These are phyloP conservation scores for Homalodisca vitripennis DNA, from an alignment of 1,140 invertebrate species.

Conservation along the genomic window DNA sequence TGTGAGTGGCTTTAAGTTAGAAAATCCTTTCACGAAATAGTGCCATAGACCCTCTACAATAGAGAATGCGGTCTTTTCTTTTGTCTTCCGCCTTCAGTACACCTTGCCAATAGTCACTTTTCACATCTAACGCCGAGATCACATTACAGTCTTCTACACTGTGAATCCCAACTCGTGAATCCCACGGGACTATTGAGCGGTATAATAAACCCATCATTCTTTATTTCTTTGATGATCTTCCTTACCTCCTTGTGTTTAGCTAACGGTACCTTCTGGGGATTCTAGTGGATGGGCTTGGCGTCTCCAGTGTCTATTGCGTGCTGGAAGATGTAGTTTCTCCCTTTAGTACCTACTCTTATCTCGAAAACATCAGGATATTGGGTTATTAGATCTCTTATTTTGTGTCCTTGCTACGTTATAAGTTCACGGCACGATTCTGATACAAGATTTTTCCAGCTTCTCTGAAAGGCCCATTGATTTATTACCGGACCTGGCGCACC, in stretches of 20 bases:
- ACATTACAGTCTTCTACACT: background rate
- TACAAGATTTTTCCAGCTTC: background rate
- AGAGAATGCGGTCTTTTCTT: background rate
- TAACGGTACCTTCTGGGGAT: background rate
- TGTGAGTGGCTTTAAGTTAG: background rate
- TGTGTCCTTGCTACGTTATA: background rate
- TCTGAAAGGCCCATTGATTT: background rate
- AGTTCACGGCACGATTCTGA: background rate
- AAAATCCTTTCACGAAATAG: background rate
- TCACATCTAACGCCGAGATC: background rate
- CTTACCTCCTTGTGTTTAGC: background rate
- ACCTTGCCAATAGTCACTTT: background rate
- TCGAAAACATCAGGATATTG: background rate
- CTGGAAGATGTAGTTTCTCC: background rate
- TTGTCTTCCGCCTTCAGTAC: background rate
- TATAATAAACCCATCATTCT: background rate
- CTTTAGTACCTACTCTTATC: background rate
- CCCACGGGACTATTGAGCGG: background rate
- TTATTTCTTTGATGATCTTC: slow-evolving; percentile 10
- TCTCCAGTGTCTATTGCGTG: background rate
- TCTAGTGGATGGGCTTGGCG: background rate
- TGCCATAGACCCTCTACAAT: background rate
- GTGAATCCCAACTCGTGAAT: background rate
- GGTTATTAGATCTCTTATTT: background rate
- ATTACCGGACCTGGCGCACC: no score